A percentile compares a stretch with the other conserved stretches of the same genome.
Evolutionary conservation across 2,113 vertebrate genomes (phyloP).

Genomic region (Malurus elegans): DNA sequence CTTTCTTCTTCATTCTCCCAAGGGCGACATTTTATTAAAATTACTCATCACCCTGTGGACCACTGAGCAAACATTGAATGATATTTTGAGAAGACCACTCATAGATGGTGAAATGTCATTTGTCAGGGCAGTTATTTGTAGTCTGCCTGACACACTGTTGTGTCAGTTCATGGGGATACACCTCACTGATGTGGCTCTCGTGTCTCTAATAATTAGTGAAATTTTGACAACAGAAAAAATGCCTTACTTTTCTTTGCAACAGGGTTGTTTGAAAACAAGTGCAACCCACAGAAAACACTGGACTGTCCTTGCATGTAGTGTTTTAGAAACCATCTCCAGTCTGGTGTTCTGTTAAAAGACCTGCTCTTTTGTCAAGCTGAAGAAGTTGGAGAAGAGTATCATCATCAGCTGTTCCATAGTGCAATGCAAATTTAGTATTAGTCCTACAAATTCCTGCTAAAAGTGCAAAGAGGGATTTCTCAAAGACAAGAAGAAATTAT

Average conservation of each 20-base stretch:
- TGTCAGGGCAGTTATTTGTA: background rate
- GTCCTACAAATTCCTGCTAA: background rate
- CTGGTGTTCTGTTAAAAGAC: background rate
- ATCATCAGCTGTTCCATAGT: background rate
- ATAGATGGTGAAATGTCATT: conserved; percentile 2
- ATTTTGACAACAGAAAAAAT: background rate
- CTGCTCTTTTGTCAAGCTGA: background rate
- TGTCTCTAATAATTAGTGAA: background rate
- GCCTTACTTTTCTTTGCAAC: background rate
- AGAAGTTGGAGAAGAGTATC: background rate
- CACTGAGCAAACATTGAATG: background rate
- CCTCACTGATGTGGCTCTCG: background rate
- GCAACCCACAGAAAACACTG: background rate
- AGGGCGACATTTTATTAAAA: background rate
- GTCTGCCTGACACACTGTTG: background rate
- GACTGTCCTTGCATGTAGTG: background rate
- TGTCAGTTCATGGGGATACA: background rate
- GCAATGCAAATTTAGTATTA: background rate
- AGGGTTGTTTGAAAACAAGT: background rate
- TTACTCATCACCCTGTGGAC: background rate
- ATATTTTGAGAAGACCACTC: conserved; percentile 5
- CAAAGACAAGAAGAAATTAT: background rate
- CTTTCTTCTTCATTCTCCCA: background rate
- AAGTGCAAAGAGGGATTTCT: background rate
- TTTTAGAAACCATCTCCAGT: background rate